Conservation (phyloP, 1,140 invertebrate species). For the Laupala kohalensis region DNA sequence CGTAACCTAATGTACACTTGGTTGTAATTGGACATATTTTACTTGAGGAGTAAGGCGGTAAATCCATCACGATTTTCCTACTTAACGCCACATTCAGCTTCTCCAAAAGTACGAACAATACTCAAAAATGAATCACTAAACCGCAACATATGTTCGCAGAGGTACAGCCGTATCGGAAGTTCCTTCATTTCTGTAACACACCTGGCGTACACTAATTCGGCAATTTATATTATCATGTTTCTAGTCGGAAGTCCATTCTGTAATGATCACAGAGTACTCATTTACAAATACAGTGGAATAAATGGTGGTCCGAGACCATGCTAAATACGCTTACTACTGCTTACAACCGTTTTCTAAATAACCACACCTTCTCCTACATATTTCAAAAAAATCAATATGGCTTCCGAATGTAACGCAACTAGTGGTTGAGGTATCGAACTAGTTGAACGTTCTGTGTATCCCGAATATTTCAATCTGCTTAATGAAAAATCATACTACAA, state of each 20-base stretch:
- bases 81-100: not conserved
- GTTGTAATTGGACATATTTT: too few relatives aligned
- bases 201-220: not conserved
- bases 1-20: not conserved
- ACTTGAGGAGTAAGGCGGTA: not conserved
- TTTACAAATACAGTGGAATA: slow-evolving; percentile 7
- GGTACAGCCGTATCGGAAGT: not conserved
- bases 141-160: too few relatives aligned
- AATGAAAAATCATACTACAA: too few relatives aligned
- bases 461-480: too few relatives aligned
- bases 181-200: not conserved
- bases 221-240: not conserved
- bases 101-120: not conserved
- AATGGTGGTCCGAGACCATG: not conserved
- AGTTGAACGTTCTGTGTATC: too few relatives aligned
- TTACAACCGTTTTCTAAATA: slow-evolving; percentile 11
- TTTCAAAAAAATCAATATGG: slow-evolving; percentile 19
- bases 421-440: too few relatives aligned
- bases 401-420: slow-evolving; percentile 10
- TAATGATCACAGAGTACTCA: not conserved
- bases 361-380: slow-evolving; percentile 17
- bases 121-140: not conserved
- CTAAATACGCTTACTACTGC: not conserved
- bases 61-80: not conserved
- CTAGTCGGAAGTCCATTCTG: not conserved